phyloP scores from a whole-genome alignment of 2,797 vertebrate genomes.

The Anguilla anguilla region DNA sequence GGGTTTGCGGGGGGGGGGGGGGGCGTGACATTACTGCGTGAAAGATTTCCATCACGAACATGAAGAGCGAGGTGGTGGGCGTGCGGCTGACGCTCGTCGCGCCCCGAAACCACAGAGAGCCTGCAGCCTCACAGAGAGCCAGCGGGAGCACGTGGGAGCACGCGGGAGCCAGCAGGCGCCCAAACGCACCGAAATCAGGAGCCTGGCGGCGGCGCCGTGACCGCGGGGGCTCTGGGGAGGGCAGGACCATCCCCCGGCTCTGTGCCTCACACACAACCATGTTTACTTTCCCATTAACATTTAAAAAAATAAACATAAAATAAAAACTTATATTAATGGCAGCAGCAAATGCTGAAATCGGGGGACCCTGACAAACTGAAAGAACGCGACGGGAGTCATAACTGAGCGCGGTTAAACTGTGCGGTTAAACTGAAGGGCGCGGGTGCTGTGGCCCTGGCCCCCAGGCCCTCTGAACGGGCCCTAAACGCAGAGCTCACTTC shows the following conservation, averaged over 20 bases:
- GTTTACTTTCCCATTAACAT: not conserved
- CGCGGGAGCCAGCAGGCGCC: conserved; percentile 24
- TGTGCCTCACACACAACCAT: not conserved
- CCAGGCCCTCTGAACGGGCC: not conserved
- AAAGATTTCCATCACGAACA: not conserved
- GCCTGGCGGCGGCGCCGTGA: not conserved
- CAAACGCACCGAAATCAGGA: conserved; percentile 27
- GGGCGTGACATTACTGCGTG: not conserved
- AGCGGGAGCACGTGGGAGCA: conserved; percentile 37
- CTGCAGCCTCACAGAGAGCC: conserved; percentile 43
- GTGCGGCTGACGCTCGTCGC: conserved; percentile 32
- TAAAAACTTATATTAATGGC: not conserved
- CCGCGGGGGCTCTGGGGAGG: not conserved
- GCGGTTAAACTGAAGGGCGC: not conserved
- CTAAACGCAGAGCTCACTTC: not conserved
- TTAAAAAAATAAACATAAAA: too few species aligned
- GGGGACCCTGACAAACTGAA: not conserved
- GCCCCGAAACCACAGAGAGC: conserved; percentile 36
- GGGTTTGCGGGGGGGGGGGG: not conserved
- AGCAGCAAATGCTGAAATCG: not conserved
- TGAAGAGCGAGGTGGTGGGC: not conserved
- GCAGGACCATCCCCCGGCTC: not conserved
- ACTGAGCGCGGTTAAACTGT: not conserved
- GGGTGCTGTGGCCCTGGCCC: not conserved
- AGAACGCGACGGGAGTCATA: not conserved